phyloP scores from a whole-genome alignment of 2,113 vertebrate genomes.

The Danio rerio region DNA sequence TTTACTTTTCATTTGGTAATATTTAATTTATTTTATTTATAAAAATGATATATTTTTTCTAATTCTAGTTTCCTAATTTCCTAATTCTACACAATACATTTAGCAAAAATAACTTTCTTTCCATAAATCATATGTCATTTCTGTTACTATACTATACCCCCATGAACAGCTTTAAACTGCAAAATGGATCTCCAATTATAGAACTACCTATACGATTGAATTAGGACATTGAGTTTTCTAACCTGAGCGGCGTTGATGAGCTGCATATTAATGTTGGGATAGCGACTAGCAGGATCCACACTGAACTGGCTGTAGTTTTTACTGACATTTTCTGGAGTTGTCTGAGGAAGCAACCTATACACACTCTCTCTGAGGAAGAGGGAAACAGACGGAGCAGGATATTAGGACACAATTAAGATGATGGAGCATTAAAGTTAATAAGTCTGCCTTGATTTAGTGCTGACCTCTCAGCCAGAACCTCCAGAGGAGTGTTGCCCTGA shows the following conservation, averaged over 20 bases:
- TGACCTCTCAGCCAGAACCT: slow-evolving; percentile 91
- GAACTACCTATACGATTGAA: neutral
- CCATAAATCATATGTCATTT: too few species aligned
- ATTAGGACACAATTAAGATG: slow-evolving; percentile 4
- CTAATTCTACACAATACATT: too few species aligned
- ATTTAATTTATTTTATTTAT: too few species aligned
- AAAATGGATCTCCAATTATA: too few species aligned
- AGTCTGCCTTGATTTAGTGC: neutral
- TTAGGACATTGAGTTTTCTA: slow-evolving; percentile 31
- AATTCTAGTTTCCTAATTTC: too few species aligned
- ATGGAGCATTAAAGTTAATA: too few species aligned
- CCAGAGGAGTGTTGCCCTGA: slow-evolving; percentile 81
- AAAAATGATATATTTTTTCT: too few species aligned
- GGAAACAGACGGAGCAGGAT: neutral
- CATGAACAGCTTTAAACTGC: too few species aligned
- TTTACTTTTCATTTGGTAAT: too few species aligned
- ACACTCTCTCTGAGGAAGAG: slow-evolving; percentile 85
- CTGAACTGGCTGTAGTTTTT: slow-evolving; percentile 93
- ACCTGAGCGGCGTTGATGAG: slow-evolving; percentile 88
- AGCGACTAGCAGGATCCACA: slow-evolving; percentile 89
- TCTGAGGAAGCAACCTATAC: slow-evolving; percentile 92
- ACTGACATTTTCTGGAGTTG: slow-evolving; percentile 95
- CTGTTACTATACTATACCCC: too few species aligned
- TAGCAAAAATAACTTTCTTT: too few species aligned
- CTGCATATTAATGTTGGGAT: slow-evolving; percentile 85